phyloP scores from a whole-genome alignment of 2,113 vertebrate species.

The Amazona vittata region DNA sequence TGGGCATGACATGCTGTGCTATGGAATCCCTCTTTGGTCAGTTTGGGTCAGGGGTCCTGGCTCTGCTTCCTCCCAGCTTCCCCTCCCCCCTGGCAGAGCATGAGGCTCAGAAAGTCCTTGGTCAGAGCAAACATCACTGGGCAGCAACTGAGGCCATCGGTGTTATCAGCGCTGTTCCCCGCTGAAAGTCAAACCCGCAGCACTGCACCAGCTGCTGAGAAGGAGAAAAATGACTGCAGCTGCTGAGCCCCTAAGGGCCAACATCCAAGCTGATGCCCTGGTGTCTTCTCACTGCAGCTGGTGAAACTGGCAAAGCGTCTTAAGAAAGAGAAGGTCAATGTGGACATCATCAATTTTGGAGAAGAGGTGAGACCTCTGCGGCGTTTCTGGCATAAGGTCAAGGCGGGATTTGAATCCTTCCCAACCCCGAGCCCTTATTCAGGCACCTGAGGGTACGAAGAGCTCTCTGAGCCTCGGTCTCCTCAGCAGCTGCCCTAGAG shows the following conservation, averaged over 20 bases:
- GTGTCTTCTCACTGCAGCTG: slow-evolving; percentile 73
- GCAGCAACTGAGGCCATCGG: not conserved
- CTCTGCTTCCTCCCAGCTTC: too few species aligned
- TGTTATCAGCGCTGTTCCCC: not conserved
- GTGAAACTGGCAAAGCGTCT: slow-evolving; percentile 96
- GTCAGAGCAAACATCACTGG: too few species aligned
- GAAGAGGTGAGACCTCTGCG: slow-evolving; percentile 84
- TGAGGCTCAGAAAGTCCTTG: too few species aligned
- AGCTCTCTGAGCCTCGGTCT: not conserved
- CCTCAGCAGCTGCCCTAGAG: not conserved
- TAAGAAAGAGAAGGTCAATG: slow-evolving; percentile 98
- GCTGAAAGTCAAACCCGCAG: not conserved
- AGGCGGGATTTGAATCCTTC: not conserved
- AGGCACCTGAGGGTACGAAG: rapidly evolving
- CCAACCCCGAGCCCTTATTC: not conserved
- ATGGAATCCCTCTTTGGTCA: too few species aligned
- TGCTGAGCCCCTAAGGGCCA: not conserved
- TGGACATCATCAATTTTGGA: slow-evolving; percentile 96
- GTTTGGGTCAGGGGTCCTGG: too few species aligned
- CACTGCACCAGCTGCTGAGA: not conserved
- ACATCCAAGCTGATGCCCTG: rapidly evolving
- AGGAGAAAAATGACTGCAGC: too few species aligned
- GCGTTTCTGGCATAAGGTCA: not conserved
- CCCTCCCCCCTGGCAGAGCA: too few species aligned
- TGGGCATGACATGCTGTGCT: too few species aligned